Percentiles rank a stretch among this genome's conserved stretches.
Conservation (phyloP, 2,888 invertebrate species). For the Geotrupes spiniger region DNA sequence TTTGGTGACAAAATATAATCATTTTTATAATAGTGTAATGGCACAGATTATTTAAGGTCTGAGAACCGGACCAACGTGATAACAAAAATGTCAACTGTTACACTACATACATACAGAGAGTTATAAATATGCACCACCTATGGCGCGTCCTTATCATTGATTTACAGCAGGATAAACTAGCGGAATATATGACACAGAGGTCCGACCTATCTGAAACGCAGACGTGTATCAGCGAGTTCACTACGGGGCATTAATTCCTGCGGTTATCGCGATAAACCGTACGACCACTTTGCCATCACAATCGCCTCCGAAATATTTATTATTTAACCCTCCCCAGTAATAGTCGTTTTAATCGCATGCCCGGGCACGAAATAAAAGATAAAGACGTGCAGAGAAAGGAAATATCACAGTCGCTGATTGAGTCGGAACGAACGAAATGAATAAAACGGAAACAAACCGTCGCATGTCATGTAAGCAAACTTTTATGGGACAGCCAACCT, state of each 20-base stretch:
- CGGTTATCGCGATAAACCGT: conserved; percentile 8
- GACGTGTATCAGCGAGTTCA: conserved; percentile 11
- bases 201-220: conserved; percentile 10
- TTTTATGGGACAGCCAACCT: conserved; percentile 30
- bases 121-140: no score
- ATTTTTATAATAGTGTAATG: no score
- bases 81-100: no score
- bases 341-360: conserved; percentile 1
- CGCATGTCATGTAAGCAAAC: conserved; percentile 16
- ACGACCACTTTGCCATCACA: conserved; percentile 3
- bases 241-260: conserved; percentile 12
- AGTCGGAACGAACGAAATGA: no score
- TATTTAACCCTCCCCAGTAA: background rate
- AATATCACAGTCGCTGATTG: no score
- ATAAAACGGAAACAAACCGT: no score
- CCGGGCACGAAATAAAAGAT: conserved; percentile 9
- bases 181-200: conserved; percentile 1
- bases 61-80: no score
- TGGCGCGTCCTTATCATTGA: no score
- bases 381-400: conserved; percentile 1
- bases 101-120: no score
- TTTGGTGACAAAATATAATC: no score
- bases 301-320: conserved; percentile 2
- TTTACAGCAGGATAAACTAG: no score
- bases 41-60: no score